Percentiles rank a stretch among this genome's conserved stretches.
Conservation (phyloP, 2,113 vertebrate genomes). For the Phodopus roborovskii region DNA sequence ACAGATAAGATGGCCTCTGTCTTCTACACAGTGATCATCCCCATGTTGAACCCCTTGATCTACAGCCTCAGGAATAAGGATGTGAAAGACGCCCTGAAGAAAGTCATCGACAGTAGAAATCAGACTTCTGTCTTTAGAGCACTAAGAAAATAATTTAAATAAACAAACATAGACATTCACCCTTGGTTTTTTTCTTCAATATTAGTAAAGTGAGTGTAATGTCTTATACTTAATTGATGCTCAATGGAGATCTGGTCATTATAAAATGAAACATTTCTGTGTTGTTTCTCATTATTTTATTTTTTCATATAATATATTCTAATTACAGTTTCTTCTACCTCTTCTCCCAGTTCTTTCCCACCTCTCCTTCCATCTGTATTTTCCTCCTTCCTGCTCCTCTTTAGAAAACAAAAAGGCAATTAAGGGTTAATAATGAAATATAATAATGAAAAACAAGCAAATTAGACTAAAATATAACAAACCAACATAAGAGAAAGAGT, state of each 20-base stretch:
- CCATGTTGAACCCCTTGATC: constrained; percentile 68
- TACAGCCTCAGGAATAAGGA: constrained; percentile 74
- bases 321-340: background rate
- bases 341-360: background rate
- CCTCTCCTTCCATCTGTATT: background rate
- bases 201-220: background rate
- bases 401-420: background rate
- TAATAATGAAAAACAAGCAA: background rate
- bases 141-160: background rate
- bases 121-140: background rate
- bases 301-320: background rate
- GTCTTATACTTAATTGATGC: background rate
- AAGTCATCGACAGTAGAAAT: background rate
- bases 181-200: background rate
- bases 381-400: background rate
- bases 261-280: background rate
- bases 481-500: background rate
- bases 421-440: background rate
- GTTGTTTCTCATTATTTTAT: background rate
- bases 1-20: constrained; percentile 71
- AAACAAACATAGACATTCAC: background rate
- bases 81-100: constrained; percentile 64
- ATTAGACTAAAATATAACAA: background rate
- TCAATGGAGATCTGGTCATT: background rate
- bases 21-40: constrained; percentile 68